A percentile compares a stretch with the other conserved stretches of the same genome.
Conservation (phyloP, 2,113 vertebrate genomes). For the Esox niger region DNA sequence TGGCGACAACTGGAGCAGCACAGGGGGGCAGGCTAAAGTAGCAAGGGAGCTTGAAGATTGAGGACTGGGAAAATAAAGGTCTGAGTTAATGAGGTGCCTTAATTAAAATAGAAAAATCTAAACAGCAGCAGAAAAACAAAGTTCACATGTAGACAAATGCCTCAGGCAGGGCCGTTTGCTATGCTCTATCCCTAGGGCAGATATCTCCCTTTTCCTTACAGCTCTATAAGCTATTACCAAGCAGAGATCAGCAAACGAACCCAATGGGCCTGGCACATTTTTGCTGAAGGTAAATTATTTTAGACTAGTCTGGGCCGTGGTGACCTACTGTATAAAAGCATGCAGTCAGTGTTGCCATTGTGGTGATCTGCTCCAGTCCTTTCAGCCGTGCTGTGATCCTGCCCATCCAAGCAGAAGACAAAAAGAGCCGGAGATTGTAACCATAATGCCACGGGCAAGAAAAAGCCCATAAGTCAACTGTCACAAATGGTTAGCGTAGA, state of each 20-base stretch:
- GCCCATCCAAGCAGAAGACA: not conserved
- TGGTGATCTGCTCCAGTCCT: not conserved
- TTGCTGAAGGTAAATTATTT: not conserved
- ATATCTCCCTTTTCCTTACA: conserved; percentile 11
- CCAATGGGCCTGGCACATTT: conserved; percentile 22
- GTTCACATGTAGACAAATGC: conserved; percentile 57
- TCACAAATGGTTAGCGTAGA: not conserved
- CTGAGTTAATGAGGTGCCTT: conserved; percentile 57
- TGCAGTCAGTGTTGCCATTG: not conserved
- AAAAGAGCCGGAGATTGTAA: not conserved
- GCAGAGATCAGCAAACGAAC: conserved; percentile 39
- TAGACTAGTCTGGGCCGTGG: not conserved
- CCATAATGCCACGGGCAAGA: not conserved
- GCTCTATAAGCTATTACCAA: conserved; percentile 16
- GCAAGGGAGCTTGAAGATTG: conserved; percentile 30
- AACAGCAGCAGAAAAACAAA: conserved; percentile 54
- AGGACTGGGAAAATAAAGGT: conserved; percentile 54
- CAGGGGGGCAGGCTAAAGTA: not conserved
- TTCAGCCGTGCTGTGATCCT: not conserved
- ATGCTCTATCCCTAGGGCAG: conserved; percentile 29
- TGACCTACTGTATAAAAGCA: not conserved
- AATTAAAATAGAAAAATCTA: conserved; percentile 63
- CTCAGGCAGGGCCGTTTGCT: conserved; percentile 40
- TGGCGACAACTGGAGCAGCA: conserved; percentile 26
- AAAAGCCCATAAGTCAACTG: conserved; percentile 2